These are phyloP conservation scores for Noctua pronuba DNA, from an alignment of 2,888 invertebrate genomes.

Conservation along the genomic window DNA sequence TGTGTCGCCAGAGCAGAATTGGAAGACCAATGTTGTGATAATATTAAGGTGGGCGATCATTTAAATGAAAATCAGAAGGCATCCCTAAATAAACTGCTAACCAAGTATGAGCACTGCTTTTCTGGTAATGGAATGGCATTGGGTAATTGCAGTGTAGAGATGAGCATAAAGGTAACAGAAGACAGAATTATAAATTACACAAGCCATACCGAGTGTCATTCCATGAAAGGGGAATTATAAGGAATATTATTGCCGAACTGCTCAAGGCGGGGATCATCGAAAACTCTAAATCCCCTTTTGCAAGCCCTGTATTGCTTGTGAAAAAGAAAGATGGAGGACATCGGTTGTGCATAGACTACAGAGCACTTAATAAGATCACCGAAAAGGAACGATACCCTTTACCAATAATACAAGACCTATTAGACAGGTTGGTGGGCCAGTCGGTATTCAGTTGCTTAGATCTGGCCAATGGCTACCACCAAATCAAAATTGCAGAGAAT, in stretches of 20 bases:
- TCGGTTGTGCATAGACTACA: background rate
- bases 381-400: background rate
- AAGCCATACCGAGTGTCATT: too few relatives aligned
- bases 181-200: too few relatives aligned
- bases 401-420: background rate
- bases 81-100: background rate
- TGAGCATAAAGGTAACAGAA: background rate
- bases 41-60: background rate
- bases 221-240: too few relatives aligned
- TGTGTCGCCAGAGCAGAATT: too few relatives aligned
- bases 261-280: background rate
- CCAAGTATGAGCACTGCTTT: background rate
- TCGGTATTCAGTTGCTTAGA: background rate
- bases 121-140: background rate
- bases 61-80: background rate
- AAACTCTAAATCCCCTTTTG: background rate
- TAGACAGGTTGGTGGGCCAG: background rate
- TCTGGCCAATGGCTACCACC: background rate
- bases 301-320: background rate
- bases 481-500: background rate
- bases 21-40: too few relatives aligned
- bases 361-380: background rate
- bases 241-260: too few relatives aligned
- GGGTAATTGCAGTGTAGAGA: background rate
- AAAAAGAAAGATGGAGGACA: background rate